phyloP scores from a whole-genome alignment of 2,113 vertebrate genomes.

The Bufo bufo region DNA sequence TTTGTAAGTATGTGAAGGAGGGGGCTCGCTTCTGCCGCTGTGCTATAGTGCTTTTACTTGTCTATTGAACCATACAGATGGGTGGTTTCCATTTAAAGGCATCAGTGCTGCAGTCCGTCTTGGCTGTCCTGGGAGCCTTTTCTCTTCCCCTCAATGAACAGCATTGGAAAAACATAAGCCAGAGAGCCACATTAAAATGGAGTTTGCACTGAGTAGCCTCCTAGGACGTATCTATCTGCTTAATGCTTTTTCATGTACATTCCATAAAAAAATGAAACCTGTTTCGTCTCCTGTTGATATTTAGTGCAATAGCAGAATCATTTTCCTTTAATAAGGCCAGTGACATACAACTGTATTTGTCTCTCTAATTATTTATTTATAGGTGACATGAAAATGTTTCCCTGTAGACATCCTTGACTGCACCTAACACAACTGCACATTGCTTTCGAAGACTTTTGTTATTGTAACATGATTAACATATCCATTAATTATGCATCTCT shows the following conservation, averaged over 20 bases:
- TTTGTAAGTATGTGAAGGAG: constrained; percentile 50
- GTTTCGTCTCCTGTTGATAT: constrained; percentile 58
- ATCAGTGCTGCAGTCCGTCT: constrained; percentile 50
- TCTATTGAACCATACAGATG: constrained; percentile 47
- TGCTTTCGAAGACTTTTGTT: constrained; percentile 68
- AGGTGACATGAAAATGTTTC: constrained; percentile 67
- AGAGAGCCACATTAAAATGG: constrained; percentile 58
- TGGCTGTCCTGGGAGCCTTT: constrained; percentile 59
- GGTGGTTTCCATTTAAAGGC: constrained; percentile 59
- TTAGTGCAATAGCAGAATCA: constrained; percentile 64
- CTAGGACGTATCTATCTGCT: constrained; percentile 61
- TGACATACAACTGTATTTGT: constrained; percentile 66
- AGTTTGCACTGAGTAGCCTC: constrained; percentile 59
- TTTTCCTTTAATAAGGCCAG: constrained; percentile 68
- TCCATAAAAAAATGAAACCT: constrained; percentile 59
- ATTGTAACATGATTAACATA: constrained; percentile 74
- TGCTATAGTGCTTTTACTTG: constrained; percentile 60
- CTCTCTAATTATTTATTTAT: constrained; percentile 72
- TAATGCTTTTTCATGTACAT: constrained; percentile 61
- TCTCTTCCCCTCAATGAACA: constrained; percentile 57
- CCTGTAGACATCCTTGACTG: constrained; percentile 65
- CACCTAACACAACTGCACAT: constrained; percentile 64
- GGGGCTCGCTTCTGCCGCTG: constrained; percentile 34
- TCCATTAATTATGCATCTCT: constrained; percentile 74
- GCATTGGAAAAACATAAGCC: constrained; percentile 62